Conservation (phyloP, 2,113 vertebrate genomes). For the Nesospiza acunhae region DNA sequence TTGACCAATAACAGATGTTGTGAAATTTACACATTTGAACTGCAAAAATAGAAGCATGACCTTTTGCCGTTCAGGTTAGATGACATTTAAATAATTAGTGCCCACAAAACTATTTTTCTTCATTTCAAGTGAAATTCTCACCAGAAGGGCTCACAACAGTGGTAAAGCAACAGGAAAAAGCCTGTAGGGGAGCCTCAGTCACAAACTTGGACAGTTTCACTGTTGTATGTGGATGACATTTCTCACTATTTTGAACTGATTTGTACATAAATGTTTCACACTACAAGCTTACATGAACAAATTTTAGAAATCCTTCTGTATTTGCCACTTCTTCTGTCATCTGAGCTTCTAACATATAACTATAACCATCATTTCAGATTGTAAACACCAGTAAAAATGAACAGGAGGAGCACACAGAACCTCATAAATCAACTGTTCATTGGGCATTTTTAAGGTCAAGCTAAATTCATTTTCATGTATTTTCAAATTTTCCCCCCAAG, state of each 20-base stretch:
- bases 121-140: not conserved
- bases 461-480: too few species aligned
- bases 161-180: not conserved
- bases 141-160: not conserved
- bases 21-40: not conserved
- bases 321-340: not conserved
- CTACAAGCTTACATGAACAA: not conserved
- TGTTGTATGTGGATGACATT: accelerated
- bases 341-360: not conserved
- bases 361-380: not conserved
- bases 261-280: not conserved
- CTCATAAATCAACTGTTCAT: not conserved
- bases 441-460: not conserved
- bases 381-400: not conserved
- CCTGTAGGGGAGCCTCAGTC: not conserved
- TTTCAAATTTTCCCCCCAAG: not conserved
- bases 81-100: not conserved
- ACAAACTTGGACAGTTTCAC: not conserved
- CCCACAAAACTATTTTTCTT: not conserved
- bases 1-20: not conserved
- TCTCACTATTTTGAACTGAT: not conserved
- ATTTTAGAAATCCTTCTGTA: not conserved
- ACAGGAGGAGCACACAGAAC: not conserved
- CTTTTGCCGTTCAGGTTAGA: not conserved
- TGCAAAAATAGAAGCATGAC: not conserved